Conservation (phyloP, 2,888 invertebrate species). For the Euzetes globulus region DNA sequence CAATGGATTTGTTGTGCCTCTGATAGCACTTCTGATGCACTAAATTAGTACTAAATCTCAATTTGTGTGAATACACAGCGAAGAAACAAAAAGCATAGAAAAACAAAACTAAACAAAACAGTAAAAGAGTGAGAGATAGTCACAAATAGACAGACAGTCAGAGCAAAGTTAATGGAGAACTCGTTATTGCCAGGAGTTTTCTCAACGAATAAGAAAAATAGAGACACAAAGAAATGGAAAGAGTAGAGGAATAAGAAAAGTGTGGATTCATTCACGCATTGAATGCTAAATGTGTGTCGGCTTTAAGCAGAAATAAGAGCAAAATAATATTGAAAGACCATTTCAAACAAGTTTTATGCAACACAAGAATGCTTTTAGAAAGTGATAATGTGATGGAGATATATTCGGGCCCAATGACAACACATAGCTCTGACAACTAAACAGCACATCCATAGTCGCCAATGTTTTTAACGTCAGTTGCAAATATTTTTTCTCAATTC, state of each 20-base stretch:
- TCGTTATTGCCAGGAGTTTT: conserved; percentile 13
- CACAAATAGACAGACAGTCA: background rate
- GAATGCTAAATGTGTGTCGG: conserved; percentile 7
- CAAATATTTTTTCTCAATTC: background rate
- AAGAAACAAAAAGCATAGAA: background rate
- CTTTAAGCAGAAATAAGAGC: conserved; percentile 26
- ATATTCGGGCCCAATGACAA: background rate
- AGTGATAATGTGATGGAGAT: conserved; percentile 24
- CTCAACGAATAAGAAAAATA: background rate
- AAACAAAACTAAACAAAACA: conserved; percentile 2
- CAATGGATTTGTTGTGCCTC: background rate
- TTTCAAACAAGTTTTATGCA: conserved; percentile 17
- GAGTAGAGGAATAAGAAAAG: background rate
- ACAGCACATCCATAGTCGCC: background rate
- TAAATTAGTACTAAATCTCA: conserved; percentile 27
- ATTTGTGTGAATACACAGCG: background rate
- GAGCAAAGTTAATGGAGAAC: conserved; percentile 18
- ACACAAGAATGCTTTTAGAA: conserved; percentile 25
- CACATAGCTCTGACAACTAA: background rate
- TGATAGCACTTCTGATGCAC: conserved; percentile 4
- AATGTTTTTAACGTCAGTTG: background rate
- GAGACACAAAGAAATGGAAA: background rate
- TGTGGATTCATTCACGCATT: background rate
- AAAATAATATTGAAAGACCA: conserved; percentile 22
- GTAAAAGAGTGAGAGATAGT: background rate